Percentiles rank a stretch among this genome's conserved stretches.
phyloP scores from a whole-genome alignment of 2,888 invertebrate genomes.

The Polylopha cassiicola region DNA sequence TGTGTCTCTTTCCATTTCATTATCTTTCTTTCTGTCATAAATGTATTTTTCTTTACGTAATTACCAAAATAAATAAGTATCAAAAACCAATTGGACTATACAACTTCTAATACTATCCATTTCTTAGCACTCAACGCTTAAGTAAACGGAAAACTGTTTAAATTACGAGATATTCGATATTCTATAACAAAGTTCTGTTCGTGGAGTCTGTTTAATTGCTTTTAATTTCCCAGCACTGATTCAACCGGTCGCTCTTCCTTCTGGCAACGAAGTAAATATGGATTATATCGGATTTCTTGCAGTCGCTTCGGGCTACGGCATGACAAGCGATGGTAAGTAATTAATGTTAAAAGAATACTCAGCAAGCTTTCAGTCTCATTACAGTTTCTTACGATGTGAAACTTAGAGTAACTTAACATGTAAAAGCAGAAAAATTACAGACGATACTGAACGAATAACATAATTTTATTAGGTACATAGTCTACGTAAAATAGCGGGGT shows the following conservation, averaged over 20 bases:
- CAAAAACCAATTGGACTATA: no score
- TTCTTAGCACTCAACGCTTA: no score
- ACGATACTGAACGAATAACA: constrained; percentile 36
- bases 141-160: no score
- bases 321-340: constrained; percentile 33
- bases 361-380: constrained; percentile 25
- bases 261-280: constrained; percentile 33
- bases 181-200: no score
- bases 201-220: not conserved
- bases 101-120: no score
- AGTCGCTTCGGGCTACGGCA: constrained; percentile 50
- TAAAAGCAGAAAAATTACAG: constrained; percentile 29
- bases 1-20: not conserved
- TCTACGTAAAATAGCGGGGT: no score
- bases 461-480: no score
- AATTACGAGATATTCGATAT: no score
- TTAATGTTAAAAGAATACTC: constrained; percentile 2
- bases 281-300: constrained; percentile 35
- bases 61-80: no score
- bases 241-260: constrained; percentile 33
- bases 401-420: constrained; percentile 28
- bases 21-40: no score
- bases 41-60: no score
- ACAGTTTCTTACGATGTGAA: constrained; percentile 26
- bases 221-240: constrained; percentile 33